Conservation (phyloP, 2,797 vertebrate genomes). For the Choloepus didactylus region DNA sequence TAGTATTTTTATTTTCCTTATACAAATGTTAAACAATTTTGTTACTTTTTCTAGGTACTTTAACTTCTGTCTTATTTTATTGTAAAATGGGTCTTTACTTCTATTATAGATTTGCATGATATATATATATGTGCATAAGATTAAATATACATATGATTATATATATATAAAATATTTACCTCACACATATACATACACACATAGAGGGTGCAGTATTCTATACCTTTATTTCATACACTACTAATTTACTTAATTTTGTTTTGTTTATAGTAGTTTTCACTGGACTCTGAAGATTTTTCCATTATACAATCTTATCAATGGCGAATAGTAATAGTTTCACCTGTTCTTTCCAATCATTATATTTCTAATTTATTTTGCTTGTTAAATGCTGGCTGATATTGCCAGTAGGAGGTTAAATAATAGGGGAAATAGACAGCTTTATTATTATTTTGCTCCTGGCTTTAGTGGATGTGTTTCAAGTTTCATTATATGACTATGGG, state of each 20-base stretch:
- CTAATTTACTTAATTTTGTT: neutral
- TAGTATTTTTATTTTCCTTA: neutral
- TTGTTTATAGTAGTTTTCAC: neutral
- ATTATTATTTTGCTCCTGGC: neutral
- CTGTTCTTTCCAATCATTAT: neutral
- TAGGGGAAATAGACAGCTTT: accelerated
- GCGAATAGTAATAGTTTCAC: neutral
- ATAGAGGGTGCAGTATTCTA: neutral
- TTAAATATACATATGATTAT: too few relatives aligned
- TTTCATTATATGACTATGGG: neutral
- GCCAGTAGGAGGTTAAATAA: neutral
- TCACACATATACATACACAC: neutral
- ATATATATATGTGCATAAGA: too few relatives aligned
- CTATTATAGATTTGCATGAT: neutral
- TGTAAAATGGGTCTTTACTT: neutral
- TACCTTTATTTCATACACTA: neutral
- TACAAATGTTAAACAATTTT: accelerated
- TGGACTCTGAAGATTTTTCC: neutral
- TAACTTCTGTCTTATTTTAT: neutral
- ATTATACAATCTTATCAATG: neutral
- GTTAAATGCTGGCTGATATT: neutral
- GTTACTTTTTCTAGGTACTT: neutral
- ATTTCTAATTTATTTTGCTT: neutral
- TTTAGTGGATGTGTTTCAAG: neutral
- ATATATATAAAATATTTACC: neutral